Conservation (phyloP, 2,888 invertebrate genomes). For the Nebria salina region DNA sequence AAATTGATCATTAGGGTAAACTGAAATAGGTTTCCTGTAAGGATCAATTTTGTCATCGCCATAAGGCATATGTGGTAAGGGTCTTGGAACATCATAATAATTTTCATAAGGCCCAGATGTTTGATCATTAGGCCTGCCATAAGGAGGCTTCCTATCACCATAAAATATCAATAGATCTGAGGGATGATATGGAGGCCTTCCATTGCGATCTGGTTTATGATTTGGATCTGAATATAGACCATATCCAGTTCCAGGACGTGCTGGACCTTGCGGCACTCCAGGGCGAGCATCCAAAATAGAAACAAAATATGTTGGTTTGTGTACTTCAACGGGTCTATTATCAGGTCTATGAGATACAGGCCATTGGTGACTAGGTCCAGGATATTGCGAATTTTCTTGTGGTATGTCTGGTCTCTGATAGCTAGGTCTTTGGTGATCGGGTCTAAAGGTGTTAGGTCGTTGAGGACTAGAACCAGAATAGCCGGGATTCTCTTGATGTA, state of each 20-base stretch:
- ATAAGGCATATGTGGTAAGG: slow-evolving; percentile 20
- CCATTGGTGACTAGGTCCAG: not conserved
- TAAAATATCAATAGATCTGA: not conserved
- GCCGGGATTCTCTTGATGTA: too few relatives aligned
- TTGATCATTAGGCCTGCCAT: slow-evolving; percentile 16
- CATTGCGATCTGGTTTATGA: slow-evolving; percentile 13
- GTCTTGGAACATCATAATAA: slow-evolving; percentile 35
- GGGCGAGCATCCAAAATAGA: slow-evolving; percentile 27
- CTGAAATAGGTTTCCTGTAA: slow-evolving; percentile 9
- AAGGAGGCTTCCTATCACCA: not conserved
- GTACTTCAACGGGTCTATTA: slow-evolving; percentile 13
- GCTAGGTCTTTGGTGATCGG: too few relatives aligned
- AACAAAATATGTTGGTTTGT: slow-evolving; percentile 35
- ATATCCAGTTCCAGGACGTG: slow-evolving; percentile 18
- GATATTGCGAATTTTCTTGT: too few relatives aligned
- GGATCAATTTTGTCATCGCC: slow-evolving; percentile 5
- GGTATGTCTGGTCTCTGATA: too few relatives aligned
- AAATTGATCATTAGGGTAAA: slow-evolving; percentile 12
- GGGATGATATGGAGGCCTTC: not conserved
- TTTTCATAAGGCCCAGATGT: slow-evolving; percentile 29
- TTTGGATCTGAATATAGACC: slow-evolving; percentile 20
- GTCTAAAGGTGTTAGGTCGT: too few relatives aligned
- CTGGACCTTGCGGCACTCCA: not conserved
- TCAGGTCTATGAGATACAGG: slow-evolving; percentile 24
- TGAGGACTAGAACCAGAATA: not conserved